phyloP scores from a whole-genome alignment of 2,797 vertebrate species.

The Avahi laniger region DNA sequence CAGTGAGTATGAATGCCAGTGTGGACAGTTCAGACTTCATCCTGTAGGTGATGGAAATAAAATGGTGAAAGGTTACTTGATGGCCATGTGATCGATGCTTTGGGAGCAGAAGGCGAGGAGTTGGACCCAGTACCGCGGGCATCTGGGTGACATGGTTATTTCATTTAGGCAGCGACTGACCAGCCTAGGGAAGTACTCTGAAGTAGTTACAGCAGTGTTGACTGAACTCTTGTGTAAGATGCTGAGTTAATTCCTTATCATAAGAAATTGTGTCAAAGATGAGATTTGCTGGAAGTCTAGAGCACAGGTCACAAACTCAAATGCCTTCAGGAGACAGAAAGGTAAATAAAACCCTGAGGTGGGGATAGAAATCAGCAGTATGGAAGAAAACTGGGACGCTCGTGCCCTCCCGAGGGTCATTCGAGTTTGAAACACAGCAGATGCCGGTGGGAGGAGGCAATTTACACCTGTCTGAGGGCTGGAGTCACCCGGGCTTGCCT shows the following conservation, averaged over 20 bases:
- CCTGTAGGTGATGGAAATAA: neutral
- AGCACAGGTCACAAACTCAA: neutral
- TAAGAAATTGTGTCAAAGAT: constrained; percentile 31
- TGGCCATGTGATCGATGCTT: neutral
- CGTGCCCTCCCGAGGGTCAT: neutral
- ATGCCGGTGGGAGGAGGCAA: neutral
- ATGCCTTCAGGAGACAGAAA: neutral
- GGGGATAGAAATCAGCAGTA: neutral
- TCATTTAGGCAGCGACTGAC: neutral
- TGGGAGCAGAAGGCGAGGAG: neutral
- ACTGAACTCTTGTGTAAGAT: neutral
- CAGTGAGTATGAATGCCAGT: neutral
- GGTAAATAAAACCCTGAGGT: neutral
- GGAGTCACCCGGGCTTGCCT: neutral
- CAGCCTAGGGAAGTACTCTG: neutral
- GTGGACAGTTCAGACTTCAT: neutral
- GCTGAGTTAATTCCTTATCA: neutral
- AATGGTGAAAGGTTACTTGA: neutral
- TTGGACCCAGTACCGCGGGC: neutral
- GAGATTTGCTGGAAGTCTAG: neutral
- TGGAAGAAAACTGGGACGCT: neutral
- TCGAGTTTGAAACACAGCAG: neutral
- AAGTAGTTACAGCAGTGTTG: neutral
- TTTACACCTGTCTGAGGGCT: no score
- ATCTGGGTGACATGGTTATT: neutral